phyloP scores from a whole-genome alignment of 2,797 vertebrate genomes.

The Taenioides sp. region DNA sequence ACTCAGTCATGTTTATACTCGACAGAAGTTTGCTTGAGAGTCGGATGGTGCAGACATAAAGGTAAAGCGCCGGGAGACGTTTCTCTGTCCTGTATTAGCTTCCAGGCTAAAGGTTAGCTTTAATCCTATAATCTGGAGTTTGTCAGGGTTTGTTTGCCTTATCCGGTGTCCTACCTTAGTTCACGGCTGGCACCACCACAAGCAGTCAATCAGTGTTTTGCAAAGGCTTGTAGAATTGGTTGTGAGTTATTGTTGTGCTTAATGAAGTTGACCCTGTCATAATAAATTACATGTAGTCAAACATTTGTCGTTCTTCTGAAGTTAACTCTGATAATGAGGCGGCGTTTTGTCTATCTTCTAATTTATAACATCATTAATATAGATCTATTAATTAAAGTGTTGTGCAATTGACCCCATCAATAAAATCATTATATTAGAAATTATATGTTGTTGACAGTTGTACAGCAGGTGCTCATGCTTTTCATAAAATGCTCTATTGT shows the following conservation, averaged over 20 bases:
- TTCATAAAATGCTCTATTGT: not conserved
- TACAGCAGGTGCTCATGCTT: no score
- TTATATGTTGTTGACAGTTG: not conserved
- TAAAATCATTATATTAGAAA: not conserved
- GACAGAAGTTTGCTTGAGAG: constrained; percentile 8
- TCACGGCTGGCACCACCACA: not conserved
- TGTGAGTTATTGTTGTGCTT: not conserved
- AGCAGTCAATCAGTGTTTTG: not conserved
- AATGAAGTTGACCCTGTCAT: not conserved
- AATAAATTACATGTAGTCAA: not conserved
- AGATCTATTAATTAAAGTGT: not conserved
- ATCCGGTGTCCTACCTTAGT: not conserved
- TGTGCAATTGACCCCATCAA: not conserved
- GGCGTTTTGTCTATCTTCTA: not conserved
- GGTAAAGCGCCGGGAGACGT: constrained; percentile 53
- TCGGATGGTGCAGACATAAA: constrained; percentile 42
- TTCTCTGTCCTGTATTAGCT: constrained; percentile 44
- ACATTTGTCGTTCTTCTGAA: not conserved
- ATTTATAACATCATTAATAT: no score
- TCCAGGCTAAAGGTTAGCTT: constrained; percentile 47
- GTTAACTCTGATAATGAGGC: not conserved
- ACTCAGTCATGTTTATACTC: constrained; percentile 42
- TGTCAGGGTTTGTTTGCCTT: constrained; percentile 14
- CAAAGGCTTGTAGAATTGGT: not conserved
- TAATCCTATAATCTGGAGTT: constrained; percentile 75